Evolutionary conservation across 2,113 vertebrate genomes (phyloP), one percentile per base, ranked within the genome.

Genomic region (Cheilinus undulatus): DNA sequence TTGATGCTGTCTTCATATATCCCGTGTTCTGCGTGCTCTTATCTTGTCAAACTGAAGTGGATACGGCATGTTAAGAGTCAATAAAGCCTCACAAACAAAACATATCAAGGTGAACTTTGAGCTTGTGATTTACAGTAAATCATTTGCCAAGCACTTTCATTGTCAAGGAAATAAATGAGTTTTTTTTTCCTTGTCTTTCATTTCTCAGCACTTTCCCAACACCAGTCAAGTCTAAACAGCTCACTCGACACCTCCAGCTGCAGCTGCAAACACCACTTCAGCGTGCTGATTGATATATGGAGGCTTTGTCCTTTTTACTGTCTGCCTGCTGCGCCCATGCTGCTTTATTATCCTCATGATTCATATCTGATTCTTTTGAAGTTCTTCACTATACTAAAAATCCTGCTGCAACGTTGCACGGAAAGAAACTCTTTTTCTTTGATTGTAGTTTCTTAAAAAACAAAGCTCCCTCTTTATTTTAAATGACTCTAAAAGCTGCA

Each of bases 401-500:
- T 10, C 23, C 27, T 10, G 15, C 15, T 4, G 38, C 32, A 28
- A 58, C 15, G n/a, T 43, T 14, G 2, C 11, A 36, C 28, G 27
- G 5, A 24, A 26, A 22, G 20, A 1, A 50, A 28, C 38, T 12
- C 1, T 38, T 50, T n/a, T 28, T 4, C 71, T 54, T 26, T 13
- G 42, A 19, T 3, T 12, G 1, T 26, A 4, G 46, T 78, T 45
- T 49, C n/a, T n/a, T n/a, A n/a, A 4, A 40, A 69, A 38, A 42
- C 15, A 2, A 23, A 14, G 14, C 42, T 14, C 20, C 32, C 2
- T 62, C 17, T n/a, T 38, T 5, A n/a, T 54, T 51, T 6, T 7
- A 15, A 75, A 72, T 40, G 6, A 30, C 26, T 7, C 12, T 34
- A 34, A 28, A 14, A 34, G 17, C n/a, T 59, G 62, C 66, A 60